Evolutionary conservation across 1,140 invertebrate genomes (phyloP), one percentile per base, ranked within the genome.

Genomic region (Brachionus manjavacas): DNA sequence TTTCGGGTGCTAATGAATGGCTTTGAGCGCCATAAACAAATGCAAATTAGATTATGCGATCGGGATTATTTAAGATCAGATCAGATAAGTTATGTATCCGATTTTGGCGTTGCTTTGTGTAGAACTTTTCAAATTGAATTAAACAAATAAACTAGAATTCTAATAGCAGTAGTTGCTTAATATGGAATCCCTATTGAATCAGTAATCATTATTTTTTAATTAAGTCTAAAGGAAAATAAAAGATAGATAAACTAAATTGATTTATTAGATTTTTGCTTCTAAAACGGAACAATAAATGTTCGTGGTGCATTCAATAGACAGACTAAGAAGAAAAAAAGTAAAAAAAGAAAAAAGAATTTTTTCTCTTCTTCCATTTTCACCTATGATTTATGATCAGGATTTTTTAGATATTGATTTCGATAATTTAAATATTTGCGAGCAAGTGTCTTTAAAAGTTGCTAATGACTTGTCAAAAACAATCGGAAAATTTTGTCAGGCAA

Each of bases 161-260:
- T 60, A 60, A 60, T 60, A 60, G 52, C 52, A 60, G 52, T 60
- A 60, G 52, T 60, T 60, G 52, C 52, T 60, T 60, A 60, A 60
- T 60, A 60, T 60, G 52, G 52, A 60, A 60, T 60, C 52, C 52
- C 52, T 25, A 60, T 60, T 60, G 52, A 60, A 60, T 60, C 52
- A 60, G 52, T 60, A 60, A 60, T 60, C 52, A 60, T 60, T 60
- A 60, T 60, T 60, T 60, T 60, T 60, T 60, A 60, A 60, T 60
- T 60, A 60, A 60, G 52, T 60, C 52, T 60, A 60, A 60, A 60
- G 52, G 52, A 60, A 60, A 60, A 60, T 23, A 20, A 60, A 60
- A 60, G 20, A 60, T 60, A 60, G 52, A 60, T 20, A 60, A 60
- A 60, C 16, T 60, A 60, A 60, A 60, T 60, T 60, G 52, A 60